Evolutionary conservation across 30 jellyfish, hydroid and myxozoan species (phyloP).

Genomic region (Hydractinia symbiolongicarpus): DNA sequence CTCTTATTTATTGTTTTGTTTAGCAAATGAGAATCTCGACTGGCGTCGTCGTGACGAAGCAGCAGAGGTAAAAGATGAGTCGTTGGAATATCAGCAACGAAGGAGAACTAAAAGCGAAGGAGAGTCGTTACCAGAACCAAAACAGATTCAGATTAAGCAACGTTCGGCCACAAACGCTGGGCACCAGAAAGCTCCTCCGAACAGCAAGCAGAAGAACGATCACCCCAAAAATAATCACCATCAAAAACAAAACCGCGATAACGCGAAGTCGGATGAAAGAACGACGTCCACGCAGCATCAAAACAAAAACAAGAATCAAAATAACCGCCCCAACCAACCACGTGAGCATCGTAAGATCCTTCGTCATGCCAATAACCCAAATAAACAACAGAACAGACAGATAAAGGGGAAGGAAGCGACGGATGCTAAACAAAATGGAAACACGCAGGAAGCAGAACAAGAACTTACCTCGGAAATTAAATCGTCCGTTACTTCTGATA

Average conservation of each 20-base stretch:
- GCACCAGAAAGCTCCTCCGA: not conserved
- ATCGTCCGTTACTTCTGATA: constrained; percentile 11
- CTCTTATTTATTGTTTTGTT: not conserved
- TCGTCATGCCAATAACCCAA: constrained; percentile 27
- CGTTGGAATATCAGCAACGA: constrained; percentile 28
- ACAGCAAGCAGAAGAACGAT: not conserved
- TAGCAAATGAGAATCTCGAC: constrained; percentile 27
- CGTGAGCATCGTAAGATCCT: constrained; percentile 26
- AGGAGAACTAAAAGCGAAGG: constrained; percentile 42
- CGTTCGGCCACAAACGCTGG: constrained; percentile 25
- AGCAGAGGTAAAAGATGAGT: not conserved
- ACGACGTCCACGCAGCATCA: constrained; percentile 7
- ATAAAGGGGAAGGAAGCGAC: constrained; percentile 25
- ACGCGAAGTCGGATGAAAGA: not conserved
- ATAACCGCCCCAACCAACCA: constrained; percentile 44
- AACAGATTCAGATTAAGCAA: constrained; percentile 6
- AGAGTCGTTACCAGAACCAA: constrained; percentile 21
- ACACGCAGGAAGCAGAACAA: constrained; percentile 35
- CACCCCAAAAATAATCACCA: not conserved
- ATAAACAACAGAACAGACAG: constrained; percentile 26
- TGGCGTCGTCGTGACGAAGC: constrained; percentile 28
- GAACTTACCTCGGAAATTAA: not conserved
- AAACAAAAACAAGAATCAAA: constrained; percentile 40
- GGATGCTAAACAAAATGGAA: constrained; percentile 17
- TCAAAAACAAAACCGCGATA: constrained; percentile 7